Evolutionary conservation across 1,140 invertebrate genomes (phyloP).

Genomic region (Drosophila miranda): DNA sequence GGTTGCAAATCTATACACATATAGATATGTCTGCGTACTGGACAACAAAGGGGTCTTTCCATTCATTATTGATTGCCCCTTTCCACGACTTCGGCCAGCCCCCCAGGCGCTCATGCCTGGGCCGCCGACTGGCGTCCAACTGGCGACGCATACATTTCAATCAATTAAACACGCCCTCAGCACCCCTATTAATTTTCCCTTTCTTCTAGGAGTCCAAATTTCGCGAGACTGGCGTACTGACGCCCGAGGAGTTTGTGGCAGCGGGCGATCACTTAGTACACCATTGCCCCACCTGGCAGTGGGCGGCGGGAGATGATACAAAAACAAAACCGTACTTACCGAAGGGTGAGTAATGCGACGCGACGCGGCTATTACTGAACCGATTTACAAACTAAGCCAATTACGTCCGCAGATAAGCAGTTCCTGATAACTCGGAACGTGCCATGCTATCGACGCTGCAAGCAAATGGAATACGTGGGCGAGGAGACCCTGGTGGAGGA

Average conservation of each 20-base stretch:
- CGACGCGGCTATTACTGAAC: not conserved
- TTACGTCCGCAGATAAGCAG: slow-evolving; percentile 90
- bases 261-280: slow-evolving; percentile 99
- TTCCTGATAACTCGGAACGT: slow-evolving; percentile 98
- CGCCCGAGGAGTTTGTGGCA: slow-evolving; percentile 97
- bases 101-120: too few species aligned
- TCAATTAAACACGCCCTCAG: slow-evolving; percentile 1
- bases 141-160: too few species aligned
- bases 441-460: slow-evolving; percentile 95
- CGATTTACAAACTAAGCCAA: slow-evolving; percentile 19
- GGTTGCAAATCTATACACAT: too few species aligned
- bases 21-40: too few species aligned
- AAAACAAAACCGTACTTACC: slow-evolving; percentile 95
- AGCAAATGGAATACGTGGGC: slow-evolving; percentile 96
- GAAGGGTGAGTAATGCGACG: slow-evolving; percentile 75
- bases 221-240: slow-evolving; percentile 98
- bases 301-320: slow-evolving; percentile 95
- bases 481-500: slow-evolving; percentile 95
- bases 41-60: too few species aligned
- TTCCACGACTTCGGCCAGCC: too few species aligned
- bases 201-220: slow-evolving; percentile 96
- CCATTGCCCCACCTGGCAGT: slow-evolving; percentile 99
- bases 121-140: not conserved
- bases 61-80: too few species aligned
- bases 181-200: slow-evolving; percentile 18